Percentiles rank a stretch among this genome's conserved stretches.
phyloP scores from a whole-genome alignment of 1,140 invertebrate species.

The Eueides isabella region DNA sequence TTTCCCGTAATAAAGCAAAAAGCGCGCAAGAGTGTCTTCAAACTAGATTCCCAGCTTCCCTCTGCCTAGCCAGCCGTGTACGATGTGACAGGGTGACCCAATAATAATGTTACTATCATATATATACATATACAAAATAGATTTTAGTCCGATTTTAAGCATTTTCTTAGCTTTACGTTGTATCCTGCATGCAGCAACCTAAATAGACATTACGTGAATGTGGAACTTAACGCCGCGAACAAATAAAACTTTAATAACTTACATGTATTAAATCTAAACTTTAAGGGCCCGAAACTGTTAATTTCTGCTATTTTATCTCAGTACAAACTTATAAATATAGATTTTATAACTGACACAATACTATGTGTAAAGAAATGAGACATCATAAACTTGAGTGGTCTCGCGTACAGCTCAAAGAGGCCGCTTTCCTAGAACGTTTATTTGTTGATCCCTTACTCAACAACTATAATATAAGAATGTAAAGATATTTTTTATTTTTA shows the following conservation, averaged over 20 bases:
- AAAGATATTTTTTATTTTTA: no score
- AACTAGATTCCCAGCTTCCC: no score
- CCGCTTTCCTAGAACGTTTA: slow-evolving; percentile 25
- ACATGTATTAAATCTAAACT: background rate
- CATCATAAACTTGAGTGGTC: background rate
- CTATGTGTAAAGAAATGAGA: background rate
- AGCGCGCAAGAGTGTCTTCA: no score
- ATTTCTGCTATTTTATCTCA: background rate
- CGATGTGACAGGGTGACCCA: no score
- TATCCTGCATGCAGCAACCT: background rate
- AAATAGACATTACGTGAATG: background rate
- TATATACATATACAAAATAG: no score
- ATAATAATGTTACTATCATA: no score
- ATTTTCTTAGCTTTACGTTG: background rate
- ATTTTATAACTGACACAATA: background rate
- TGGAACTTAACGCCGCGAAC: no score
- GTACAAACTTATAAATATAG: no score
- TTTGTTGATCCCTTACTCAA: slow-evolving; percentile 23
- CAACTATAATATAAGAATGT: slow-evolving; percentile 13
- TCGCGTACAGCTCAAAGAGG: slow-evolving; percentile 14
- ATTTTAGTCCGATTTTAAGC: no score
- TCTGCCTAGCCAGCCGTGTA: no score
- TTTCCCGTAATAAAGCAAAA: no score
- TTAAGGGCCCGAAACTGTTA: background rate
- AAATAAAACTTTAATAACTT: no score